Evolutionary conservation across 2,797 vertebrate species (phyloP), one percentile per base, ranked within the genome.

Genomic region (Buceros bicornis): DNA sequence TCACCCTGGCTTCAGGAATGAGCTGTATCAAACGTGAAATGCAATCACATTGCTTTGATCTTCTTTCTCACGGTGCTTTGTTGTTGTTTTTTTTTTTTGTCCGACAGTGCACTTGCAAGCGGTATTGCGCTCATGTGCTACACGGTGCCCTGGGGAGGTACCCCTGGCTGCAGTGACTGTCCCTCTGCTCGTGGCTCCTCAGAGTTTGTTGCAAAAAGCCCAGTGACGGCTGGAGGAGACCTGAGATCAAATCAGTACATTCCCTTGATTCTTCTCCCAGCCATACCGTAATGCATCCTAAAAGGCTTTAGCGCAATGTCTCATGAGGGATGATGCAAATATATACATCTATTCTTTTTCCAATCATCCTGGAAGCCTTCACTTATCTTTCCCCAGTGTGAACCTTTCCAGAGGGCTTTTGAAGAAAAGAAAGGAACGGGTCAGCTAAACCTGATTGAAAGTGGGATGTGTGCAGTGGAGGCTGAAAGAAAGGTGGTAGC

Each of bases 41-140:
- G 90, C 86, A 96, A 94, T 94, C 93, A 82, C 64, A 92, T 80
- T 85, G 92, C 95, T 97, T 95, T 96, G 92, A 96, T 96, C 87
- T 93, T 77, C 81, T 66, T 67, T 87, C 91, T 80, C 74, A 87
- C 0, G 0, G 65, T 8, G 16, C 31, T 60, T 62, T 33, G 33
- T 33, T 33, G 33, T 33, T 33, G 33, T 33, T 40, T 40, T 40
- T 40, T 40, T 40, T 28, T 76, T 70, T 16, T 33, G 60, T 47
- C 86, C 64, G 85, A 22, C 13, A 45, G 35, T 0, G 28, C 3
- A 11, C 48, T 92, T 48, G n/a, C 48, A 70, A 70, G 80, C 0
- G 0, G 21, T n/a, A 65, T 47, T 12, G 5, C 56, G 37, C 45
- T 86, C 57, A 5, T 11, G 58, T 40, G 69, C 53, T 58, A 21